Percentiles rank a stretch among this genome's conserved stretches.
Evolutionary conservation across 2,888 invertebrate species (phyloP).

Genomic region (Poecilus cupreus): DNA sequence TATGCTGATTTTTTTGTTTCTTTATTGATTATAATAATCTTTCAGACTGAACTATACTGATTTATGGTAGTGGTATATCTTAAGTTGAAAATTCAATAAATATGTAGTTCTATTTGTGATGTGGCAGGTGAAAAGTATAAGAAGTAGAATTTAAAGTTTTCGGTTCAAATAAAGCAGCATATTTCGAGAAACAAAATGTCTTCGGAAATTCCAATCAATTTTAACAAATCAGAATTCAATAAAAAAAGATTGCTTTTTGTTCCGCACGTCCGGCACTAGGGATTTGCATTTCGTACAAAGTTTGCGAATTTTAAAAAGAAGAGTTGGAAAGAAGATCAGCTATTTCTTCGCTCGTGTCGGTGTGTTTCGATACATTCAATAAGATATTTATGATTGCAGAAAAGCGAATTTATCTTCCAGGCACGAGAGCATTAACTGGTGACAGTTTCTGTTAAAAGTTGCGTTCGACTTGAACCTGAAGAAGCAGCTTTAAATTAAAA

Average conservation of each 20-base stretch:
- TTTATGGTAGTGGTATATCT: too few relatives aligned
- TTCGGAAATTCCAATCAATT: slow-evolving; percentile 45
- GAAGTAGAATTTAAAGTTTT: not conserved
- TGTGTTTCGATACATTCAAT: slow-evolving; percentile 35
- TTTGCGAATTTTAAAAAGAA: slow-evolving; percentile 46
- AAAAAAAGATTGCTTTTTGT: slow-evolving; percentile 47
- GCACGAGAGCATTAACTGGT: slow-evolving; percentile 41
- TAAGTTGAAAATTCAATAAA: too few relatives aligned
- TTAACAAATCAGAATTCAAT: slow-evolving; percentile 50
- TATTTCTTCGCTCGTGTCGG: slow-evolving; percentile 4
- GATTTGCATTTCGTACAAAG: slow-evolving; percentile 44
- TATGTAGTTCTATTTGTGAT: not conserved
- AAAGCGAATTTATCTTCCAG: slow-evolving; percentile 26
- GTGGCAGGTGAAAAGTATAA: not conserved
- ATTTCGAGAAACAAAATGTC: slow-evolving; percentile 31
- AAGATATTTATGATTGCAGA: slow-evolving; percentile 53
- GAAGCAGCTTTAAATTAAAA: slow-evolving; percentile 24
- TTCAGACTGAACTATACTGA: not conserved
- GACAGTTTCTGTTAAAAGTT: slow-evolving; percentile 53
- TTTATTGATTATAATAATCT: slow-evolving; percentile 3
- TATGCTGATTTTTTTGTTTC: not conserved
- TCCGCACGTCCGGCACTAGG: slow-evolving; percentile 7
- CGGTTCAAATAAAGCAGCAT: not conserved
- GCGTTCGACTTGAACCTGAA: not conserved
- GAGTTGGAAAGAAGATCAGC: slow-evolving; percentile 19